phyloP scores from a whole-genome alignment of 2,113 vertebrate genomes.

The Asarcornis scutulata region DNA sequence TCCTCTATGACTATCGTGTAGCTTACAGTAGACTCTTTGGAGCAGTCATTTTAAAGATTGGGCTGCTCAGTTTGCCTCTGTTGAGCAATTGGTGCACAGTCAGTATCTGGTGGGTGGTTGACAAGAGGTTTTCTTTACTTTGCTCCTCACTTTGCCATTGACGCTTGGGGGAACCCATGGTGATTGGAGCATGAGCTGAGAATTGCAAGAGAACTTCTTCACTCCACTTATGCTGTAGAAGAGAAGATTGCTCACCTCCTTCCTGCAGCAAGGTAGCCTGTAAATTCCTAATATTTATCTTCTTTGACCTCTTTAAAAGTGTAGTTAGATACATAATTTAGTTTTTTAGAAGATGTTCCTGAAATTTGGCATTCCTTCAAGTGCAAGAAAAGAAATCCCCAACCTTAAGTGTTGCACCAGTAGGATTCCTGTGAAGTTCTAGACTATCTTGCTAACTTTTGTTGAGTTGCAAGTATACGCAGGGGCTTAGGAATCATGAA shows the following conservation, averaged over 20 bases:
- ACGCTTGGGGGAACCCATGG: not conserved
- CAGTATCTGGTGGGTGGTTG: not conserved
- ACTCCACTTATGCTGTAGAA: rapidly evolving
- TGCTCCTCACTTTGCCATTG: not conserved
- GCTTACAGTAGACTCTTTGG: not conserved
- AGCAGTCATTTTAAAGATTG: not conserved
- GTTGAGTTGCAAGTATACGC: not conserved
- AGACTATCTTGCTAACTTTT: not conserved
- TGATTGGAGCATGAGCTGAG: rapidly evolving
- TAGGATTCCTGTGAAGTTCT: not conserved
- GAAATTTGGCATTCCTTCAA: not conserved
- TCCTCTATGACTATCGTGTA: not conserved
- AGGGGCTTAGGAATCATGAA: not conserved
- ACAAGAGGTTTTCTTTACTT: not conserved
- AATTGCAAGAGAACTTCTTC: not conserved
- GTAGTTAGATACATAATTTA: not conserved
- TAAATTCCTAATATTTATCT: not conserved
- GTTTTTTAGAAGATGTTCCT: not conserved
- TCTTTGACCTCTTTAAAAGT: not conserved
- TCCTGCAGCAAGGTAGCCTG: not conserved
- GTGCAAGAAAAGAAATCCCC: not conserved
- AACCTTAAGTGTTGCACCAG: not conserved
- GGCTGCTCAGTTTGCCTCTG: not conserved
- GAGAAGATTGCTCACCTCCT: not conserved
- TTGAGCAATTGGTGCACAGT: not conserved